Conservation (phyloP, 2,113 vertebrate genomes). For the Tachysurus vachellii region DNA sequence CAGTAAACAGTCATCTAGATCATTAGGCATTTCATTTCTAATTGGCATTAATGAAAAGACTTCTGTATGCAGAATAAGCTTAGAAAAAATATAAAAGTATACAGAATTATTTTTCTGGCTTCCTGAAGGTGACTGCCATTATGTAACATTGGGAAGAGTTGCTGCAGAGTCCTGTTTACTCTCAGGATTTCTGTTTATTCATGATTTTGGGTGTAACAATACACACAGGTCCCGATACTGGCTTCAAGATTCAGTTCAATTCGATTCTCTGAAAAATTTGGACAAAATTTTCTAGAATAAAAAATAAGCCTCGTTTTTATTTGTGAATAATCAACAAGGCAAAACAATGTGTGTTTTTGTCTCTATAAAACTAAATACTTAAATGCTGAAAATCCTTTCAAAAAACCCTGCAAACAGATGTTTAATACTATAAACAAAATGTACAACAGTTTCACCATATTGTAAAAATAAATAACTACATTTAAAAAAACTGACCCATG, state of each 20-base stretch:
- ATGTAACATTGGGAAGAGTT: not conserved
- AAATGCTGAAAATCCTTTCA: not conserved
- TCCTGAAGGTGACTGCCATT: not conserved
- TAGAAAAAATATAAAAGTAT: not conserved
- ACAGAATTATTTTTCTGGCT: not conserved
- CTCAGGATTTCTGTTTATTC: not conserved
- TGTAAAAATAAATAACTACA: not conserved
- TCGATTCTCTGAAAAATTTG: not conserved
- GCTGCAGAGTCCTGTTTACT: not conserved
- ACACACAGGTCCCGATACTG: not conserved
- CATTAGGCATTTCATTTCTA: not conserved
- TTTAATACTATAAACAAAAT: not conserved
- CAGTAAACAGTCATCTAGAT: not conserved
- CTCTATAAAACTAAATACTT: not conserved
- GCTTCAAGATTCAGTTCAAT: not conserved
- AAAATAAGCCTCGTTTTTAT: not conserved
- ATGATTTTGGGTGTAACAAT: not conserved
- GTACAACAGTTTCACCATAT: not conserved
- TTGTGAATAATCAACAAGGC: not conserved
- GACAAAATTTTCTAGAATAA: not conserved
- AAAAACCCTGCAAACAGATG: not conserved
- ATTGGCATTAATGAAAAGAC: not conserved
- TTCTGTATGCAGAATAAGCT: not conserved
- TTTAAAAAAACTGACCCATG: no score
- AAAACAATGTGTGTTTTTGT: not conserved